phyloP scores from a whole-genome alignment of 2,797 vertebrate genomes.

The Galaxias olidus region DNA sequence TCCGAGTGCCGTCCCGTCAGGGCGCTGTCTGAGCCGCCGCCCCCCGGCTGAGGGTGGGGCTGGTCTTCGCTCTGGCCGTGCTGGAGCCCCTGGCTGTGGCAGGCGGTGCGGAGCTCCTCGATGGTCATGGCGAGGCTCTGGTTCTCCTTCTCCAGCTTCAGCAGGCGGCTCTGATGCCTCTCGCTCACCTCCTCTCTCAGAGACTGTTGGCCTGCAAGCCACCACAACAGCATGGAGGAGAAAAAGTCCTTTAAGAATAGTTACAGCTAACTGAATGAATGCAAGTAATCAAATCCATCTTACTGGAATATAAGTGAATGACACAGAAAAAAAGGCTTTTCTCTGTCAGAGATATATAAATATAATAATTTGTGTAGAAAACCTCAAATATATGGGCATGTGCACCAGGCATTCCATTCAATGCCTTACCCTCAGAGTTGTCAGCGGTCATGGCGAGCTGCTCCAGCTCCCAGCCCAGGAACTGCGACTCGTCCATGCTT shows the following conservation, averaged over 20 bases:
- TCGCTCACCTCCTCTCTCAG: slow-evolving; percentile 91
- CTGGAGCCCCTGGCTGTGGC: slow-evolving; percentile 72
- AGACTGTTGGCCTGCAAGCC: slow-evolving; percentile 82
- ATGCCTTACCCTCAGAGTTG: slow-evolving; percentile 79
- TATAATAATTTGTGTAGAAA: too few species aligned
- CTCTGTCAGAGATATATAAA: too few species aligned
- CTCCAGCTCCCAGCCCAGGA: slow-evolving; percentile 94
- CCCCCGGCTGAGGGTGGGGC: slow-evolving; percentile 5
- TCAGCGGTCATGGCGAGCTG: slow-evolving; percentile 88
- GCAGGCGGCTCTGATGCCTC: slow-evolving; percentile 83
- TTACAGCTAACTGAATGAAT: too few species aligned
- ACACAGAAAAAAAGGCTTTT: too few species aligned
- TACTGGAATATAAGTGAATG: too few species aligned
- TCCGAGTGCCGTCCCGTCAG: slow-evolving; percentile 15
- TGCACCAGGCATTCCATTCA: too few species aligned
- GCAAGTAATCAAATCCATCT: too few species aligned
- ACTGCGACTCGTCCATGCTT: slow-evolving; percentile 94
- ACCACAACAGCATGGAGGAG: slow-evolving; percentile 13
- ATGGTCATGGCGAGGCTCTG: slow-evolving; percentile 85
- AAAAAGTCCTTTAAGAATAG: not conserved
- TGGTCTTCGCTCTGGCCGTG: slow-evolving; percentile 22
- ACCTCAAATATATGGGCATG: too few species aligned
- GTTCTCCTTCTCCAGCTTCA: slow-evolving; percentile 93
- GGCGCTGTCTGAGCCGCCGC: slow-evolving; percentile 15
- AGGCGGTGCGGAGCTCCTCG: slow-evolving; percentile 81